Conservation (phyloP, 2,888 invertebrate genomes). For the Calephelis perditalis region DNA sequence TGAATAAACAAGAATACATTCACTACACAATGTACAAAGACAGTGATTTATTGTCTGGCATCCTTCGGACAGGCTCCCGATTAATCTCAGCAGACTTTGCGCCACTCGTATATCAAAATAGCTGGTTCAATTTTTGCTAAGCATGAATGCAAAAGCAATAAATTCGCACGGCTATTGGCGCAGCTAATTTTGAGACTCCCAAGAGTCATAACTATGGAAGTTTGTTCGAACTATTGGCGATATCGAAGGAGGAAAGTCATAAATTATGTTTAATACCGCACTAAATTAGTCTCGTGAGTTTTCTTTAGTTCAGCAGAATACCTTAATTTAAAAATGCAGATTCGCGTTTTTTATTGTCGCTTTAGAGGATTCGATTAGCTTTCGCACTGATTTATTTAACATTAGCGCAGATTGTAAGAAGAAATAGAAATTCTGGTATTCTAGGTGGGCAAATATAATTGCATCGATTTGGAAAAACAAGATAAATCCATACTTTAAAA, state of each 20-base stretch:
- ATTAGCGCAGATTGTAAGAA: too few relatives aligned
- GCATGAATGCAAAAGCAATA: conserved; percentile 24
- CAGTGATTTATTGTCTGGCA: conserved; percentile 36
- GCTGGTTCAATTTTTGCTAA: conserved; percentile 23
- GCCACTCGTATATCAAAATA: conserved; percentile 36
- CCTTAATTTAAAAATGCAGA: conserved; percentile 9
- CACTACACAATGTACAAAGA: conserved; percentile 23
- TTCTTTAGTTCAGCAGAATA: conserved; percentile 6
- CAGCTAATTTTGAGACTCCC: conserved; percentile 23
- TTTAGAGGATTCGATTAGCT: too few relatives aligned
- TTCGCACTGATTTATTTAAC: too few relatives aligned
- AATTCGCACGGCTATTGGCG: conserved; percentile 19
- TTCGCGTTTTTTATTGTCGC: too few relatives aligned
- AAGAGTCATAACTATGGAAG: conserved; percentile 25
- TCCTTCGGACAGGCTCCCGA: conserved; percentile 34
- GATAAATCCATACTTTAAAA: too few relatives aligned
- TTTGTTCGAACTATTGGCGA: conserved; percentile 22
- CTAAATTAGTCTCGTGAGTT: conserved; percentile 17
- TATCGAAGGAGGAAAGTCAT: conserved; percentile 25
- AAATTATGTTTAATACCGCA: conserved; percentile 24
- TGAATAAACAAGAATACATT: conserved; percentile 17
- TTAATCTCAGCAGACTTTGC: conserved; percentile 37
- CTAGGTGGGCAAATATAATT: too few relatives aligned
- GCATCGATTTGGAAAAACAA: too few relatives aligned
- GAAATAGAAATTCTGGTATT: too few relatives aligned